Percentiles rank a stretch among this genome's conserved stretches.
Evolutionary conservation across 1,140 invertebrate genomes (phyloP).

Genomic region (Adelges cooleyi): DNA sequence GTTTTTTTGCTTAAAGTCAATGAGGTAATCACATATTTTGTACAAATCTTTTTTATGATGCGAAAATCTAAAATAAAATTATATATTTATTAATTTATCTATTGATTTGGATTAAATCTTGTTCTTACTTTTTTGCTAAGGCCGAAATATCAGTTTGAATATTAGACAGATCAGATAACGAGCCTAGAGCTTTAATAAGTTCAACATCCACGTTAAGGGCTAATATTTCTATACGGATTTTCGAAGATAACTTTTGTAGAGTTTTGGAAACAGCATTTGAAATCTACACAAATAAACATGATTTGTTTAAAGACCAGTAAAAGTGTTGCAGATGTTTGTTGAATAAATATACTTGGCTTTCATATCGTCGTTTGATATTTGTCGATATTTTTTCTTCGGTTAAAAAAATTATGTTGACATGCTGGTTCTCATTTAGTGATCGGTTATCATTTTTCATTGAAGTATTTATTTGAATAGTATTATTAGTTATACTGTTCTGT

Average conservation of each 20-base stretch:
- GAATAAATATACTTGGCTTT: slow-evolving; percentile 31
- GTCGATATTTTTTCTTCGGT: slow-evolving; percentile 30
- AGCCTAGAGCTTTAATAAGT: slow-evolving; percentile 39
- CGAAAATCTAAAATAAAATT: slow-evolving; percentile 35
- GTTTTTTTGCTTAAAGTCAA: slow-evolving; percentile 35
- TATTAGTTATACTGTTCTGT: background rate
- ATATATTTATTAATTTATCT: background rate
- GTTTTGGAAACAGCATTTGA: slow-evolving; percentile 36
- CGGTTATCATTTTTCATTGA: slow-evolving; percentile 17
- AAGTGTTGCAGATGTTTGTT: no score
- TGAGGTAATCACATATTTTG: slow-evolving; percentile 36
- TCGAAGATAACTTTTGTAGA: slow-evolving; percentile 39
- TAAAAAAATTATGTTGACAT: slow-evolving; percentile 30
- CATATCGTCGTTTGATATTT: slow-evolving; percentile 31
- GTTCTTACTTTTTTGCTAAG: slow-evolving; percentile 40
- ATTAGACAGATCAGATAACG: slow-evolving; percentile 38
- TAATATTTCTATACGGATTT: slow-evolving; percentile 40
- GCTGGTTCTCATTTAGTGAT: background rate
- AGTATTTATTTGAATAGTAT: background rate
- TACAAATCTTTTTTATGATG: slow-evolving; percentile 37
- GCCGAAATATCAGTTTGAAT: slow-evolving; percentile 37
- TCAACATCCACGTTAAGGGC: slow-evolving; percentile 38
- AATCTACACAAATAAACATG: slow-evolving; percentile 15
- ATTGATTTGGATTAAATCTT: background rate
- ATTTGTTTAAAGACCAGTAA: background rate